These are phyloP conservation scores for Coracopsis vasa DNA, from an alignment of 2,113 vertebrate genomes.

Conservation along the genomic window DNA sequence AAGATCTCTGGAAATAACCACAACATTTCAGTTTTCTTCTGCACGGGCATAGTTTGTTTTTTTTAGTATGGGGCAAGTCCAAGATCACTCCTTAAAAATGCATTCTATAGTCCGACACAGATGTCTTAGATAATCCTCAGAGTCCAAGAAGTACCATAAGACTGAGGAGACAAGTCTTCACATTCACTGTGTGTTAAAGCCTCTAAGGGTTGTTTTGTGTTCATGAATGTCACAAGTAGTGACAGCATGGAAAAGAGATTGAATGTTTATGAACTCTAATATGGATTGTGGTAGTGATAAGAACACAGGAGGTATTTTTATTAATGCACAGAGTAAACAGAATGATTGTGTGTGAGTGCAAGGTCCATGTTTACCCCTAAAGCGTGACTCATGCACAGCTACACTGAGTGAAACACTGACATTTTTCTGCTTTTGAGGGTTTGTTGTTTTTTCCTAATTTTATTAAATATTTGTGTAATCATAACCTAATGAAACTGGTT, in stretches of 20 bases:
- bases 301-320: neutral
- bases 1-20: neutral
- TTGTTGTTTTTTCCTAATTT: neutral
- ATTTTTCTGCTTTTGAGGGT: neutral
- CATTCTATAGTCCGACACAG: neutral
- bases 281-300: neutral
- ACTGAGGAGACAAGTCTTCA: neutral
- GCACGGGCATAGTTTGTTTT: neutral
- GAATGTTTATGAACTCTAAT: neutral
- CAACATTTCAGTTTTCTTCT: neutral
- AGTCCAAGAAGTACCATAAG: neutral
- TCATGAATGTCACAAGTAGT: neutral
- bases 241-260: neutral
- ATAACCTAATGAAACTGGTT: neutral
- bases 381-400: neutral
- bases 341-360: neutral
- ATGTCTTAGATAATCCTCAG: neutral
- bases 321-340: neutral
- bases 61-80: neutral
- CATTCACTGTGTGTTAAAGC: neutral
- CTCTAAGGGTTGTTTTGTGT: neutral
- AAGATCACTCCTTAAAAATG: neutral
- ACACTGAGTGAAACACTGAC: neutral
- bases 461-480: neutral
- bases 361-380: neutral